Evolutionary conservation across 2,888 invertebrate species (phyloP), one percentile per base, ranked within the genome.

Genomic region (Polyommatus iphigenia): DNA sequence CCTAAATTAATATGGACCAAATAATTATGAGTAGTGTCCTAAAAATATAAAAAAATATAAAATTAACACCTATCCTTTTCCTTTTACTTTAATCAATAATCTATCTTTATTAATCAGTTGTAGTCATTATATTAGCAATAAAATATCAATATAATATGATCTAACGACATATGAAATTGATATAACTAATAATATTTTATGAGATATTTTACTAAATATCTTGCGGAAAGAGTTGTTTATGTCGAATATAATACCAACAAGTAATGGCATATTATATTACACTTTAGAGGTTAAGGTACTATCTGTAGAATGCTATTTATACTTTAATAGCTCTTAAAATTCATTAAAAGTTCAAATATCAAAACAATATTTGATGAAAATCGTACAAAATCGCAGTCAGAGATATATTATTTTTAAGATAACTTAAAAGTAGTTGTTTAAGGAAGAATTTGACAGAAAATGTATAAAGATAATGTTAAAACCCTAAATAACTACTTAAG

Each of bases 191-290:
- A 32, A 32, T 32, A 32, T 32, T 10, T 24, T 59, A 1, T 7
- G 5, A 24, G 3, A 62, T 1, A 67, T 67, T 67, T 29, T 18
- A 67, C 7, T 18, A 67, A 67, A 6, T 67, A 32, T 13, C 15
- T 6, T 2, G 67, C 32, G 6, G 29, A 67, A 67, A 29, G 29
- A 67, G 67, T 29, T 32, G 29, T 32, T 67, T 32, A 67, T 67
- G 20, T 15, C 15, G 20, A 32, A 67, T 24, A 67, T 67, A 67
- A 67, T 32, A 67, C 67, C 13, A 29, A 20, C 24, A 10, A 15
- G 67, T 67, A 67, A 67, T 67, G 67, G 67, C 67, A 29, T 29
- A 32, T 67, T 67, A 32, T 32, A 67, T 67, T 67, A 32, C 67
- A 67, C 29, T 67, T 32, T 29, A 67, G 67, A 67, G 67, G 67